Conservation (phyloP, 2,113 vertebrate species). For the Cettia cetti region DNA sequence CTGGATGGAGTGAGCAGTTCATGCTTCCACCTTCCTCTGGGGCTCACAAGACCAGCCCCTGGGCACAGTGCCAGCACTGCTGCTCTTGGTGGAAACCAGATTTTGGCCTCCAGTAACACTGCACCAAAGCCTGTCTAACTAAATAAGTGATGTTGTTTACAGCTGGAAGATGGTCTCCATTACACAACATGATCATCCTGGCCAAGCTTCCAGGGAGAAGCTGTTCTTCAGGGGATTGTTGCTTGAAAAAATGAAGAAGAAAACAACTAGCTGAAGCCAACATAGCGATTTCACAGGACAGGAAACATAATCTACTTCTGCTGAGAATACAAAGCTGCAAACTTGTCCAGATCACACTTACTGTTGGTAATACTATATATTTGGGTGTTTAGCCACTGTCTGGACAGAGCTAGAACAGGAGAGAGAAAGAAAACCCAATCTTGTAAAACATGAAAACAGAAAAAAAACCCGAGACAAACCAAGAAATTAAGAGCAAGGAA, state of each 20-base stretch:
- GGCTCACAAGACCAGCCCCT: not conserved
- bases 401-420: not conserved
- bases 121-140: not conserved
- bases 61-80: not conserved
- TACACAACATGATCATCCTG: not conserved
- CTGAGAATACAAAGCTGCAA: not conserved
- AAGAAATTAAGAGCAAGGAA: not conserved
- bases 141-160: slow-evolving; percentile 32
- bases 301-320: not conserved
- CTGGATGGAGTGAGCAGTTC: not conserved
- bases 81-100: not conserved
- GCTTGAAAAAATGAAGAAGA: not conserved
- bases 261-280: slow-evolving; percentile 2
- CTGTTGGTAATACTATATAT: not conserved
- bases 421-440: not conserved
- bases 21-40: not conserved
- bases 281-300: not conserved
- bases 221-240: not conserved
- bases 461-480: not conserved
- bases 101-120: not conserved
- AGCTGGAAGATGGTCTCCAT: not conserved
- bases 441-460: not conserved
- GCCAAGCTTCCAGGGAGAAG: slow-evolving; percentile 20
- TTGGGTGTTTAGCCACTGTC: not conserved
- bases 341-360: not conserved